Evolutionary conservation across 2,113 vertebrate species (phyloP), one percentile per base, ranked within the genome.

Genomic region (Ctenodactylus gundi): DNA sequence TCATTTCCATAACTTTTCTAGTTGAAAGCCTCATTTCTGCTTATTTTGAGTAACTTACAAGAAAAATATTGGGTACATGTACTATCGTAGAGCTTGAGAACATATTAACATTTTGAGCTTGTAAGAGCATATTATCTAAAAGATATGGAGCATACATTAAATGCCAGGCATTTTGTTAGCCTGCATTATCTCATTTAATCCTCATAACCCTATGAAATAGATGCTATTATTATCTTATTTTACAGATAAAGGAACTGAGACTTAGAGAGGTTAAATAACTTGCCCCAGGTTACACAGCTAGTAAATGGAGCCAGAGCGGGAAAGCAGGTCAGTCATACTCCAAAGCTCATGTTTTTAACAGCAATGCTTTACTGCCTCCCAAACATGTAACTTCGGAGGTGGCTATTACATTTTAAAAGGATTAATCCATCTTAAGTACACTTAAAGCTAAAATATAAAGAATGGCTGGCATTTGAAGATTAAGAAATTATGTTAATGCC

Each of bases 201-300:
- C 75, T 94, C 53, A 68, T 55, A 82, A 44, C 46, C 46, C 73
- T 86, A 27, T 94, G 89, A 94, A 93, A 91, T 95, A 95, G 97
- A 95, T 90, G 88, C 68, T 85, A 3, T 92, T 93, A 96, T 96
- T 82, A 91, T 94, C 91, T 96, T 93, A 58, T 91, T 96, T 96
- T 97, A 77, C 86, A 96, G 95, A 91, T 88, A 91, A 93, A 96
- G 91, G 92, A 86, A 95, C 95, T 94, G 95, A 96, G 92, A 86
- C 85, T 93, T 91, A 95, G 96, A 93, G 81, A 96, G 97, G 85
- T 96, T 95, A 93, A 95, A 46, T 96, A 95, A 95, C 85, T 94
- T 96, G 72, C 53, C 82, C 82, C 93, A 85, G 88, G 88, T 94
- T 95, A 95, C 84, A 94, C 91, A 95, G 96, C 94, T 95, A 95